Percentiles rank a stretch among this genome's conserved stretches.
These are phyloP conservation scores for Hoplodrina blanda DNA, from an alignment of 2,888 invertebrate species.

Conservation along the genomic window DNA sequence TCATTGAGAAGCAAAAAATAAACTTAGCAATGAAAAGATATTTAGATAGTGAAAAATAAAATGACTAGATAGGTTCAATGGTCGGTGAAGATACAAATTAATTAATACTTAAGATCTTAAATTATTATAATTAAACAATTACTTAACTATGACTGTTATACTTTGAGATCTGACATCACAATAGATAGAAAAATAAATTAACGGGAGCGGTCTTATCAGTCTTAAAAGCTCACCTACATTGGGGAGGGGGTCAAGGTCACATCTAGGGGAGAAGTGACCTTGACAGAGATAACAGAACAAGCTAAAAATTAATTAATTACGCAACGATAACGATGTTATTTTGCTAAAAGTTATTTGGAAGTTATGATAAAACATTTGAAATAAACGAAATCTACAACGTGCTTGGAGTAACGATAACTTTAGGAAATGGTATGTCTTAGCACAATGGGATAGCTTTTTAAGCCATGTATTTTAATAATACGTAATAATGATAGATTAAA, in stretches of 20 bases:
- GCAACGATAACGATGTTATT: constrained; percentile 34
- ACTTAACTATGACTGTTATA: constrained; percentile 7
- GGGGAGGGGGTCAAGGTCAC: constrained; percentile 13
- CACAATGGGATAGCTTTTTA: neutral
- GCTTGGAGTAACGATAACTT: constrained; percentile 10
- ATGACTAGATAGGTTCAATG: neutral
- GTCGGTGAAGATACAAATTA: neutral
- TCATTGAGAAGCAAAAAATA: neutral
- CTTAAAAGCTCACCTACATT: constrained; percentile 36
- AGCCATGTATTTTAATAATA: neutral
- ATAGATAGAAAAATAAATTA: constrained; percentile 34
- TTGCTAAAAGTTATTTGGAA: constrained; percentile 27
- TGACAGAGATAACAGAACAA: constrained; percentile 30
- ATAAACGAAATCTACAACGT: constrained; percentile 8
- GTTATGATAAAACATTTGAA: constrained; percentile 20
- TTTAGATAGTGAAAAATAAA: constrained; percentile 1
- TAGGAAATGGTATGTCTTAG: neutral
- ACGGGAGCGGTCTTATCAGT: constrained; percentile 42
- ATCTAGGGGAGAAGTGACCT: constrained; percentile 2
- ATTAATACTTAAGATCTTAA: neutral
- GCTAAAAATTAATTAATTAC: constrained; percentile 35
- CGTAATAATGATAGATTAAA: neutral
- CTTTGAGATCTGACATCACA: constrained; percentile 31
- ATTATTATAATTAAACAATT: constrained; percentile 23
- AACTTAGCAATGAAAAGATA: neutral